Conservation (phyloP, 2,888 invertebrate species). For the Lepidochitona cinerea region DNA sequence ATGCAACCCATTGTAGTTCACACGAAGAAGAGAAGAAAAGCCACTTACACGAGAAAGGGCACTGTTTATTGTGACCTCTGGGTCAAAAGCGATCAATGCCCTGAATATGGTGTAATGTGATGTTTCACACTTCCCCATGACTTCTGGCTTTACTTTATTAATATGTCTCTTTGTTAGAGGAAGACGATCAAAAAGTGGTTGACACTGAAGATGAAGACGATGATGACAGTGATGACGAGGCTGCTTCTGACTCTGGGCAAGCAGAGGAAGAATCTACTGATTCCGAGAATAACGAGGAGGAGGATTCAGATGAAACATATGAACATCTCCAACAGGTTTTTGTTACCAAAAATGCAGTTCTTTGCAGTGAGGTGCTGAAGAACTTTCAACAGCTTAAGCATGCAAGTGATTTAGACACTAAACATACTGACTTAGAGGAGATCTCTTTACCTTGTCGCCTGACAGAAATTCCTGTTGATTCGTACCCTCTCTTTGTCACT, state of each 20-base stretch:
- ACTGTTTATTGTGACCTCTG: too few species aligned
- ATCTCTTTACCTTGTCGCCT: conserved; percentile 37
- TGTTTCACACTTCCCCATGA: too few species aligned
- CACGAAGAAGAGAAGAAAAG: too few species aligned
- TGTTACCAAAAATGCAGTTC: conserved; percentile 60
- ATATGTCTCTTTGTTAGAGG: too few species aligned
- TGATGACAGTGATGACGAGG: not conserved
- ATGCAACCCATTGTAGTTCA: too few species aligned
- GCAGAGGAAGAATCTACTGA: conserved; percentile 3
- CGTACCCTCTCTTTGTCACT: conserved; percentile 58
- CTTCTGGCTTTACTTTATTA: too few species aligned
- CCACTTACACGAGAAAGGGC: too few species aligned
- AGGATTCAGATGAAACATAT: conserved; percentile 2
- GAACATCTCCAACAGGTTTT: conserved; percentile 48
- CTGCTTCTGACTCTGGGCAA: conserved; percentile 3
- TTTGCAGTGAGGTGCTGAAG: conserved; percentile 61
- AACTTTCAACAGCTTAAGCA: conserved; percentile 56
- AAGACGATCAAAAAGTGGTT: conserved; percentile 12
- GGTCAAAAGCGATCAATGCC: too few species aligned
- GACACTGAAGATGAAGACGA: not conserved
- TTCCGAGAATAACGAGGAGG: conserved; percentile 15
- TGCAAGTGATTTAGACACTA: conserved; percentile 38
- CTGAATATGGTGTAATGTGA: too few species aligned
- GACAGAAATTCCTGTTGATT: conserved; percentile 24
- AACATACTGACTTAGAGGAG: conserved; percentile 32